A percentile compares a stretch with the other conserved stretches of the same genome.
These are phyloP conservation scores for Gymnocephalus cernua DNA, from an alignment of 2,113 vertebrate genomes.

Conservation along the genomic window DNA sequence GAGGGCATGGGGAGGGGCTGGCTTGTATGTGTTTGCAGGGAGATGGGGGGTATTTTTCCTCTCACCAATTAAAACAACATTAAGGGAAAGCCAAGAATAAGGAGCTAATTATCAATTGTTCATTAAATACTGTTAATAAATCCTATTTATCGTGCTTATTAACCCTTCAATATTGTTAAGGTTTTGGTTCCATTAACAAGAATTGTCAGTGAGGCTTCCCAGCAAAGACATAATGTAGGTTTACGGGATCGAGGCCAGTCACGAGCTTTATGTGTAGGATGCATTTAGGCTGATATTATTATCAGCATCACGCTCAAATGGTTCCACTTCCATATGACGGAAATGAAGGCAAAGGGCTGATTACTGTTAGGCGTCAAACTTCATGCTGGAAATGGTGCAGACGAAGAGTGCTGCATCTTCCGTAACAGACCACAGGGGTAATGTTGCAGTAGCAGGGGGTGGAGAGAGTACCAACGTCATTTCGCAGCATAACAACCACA, in stretches of 20 bases:
- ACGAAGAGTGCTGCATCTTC: conserved; percentile 82
- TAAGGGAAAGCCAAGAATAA: conserved; percentile 56
- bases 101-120: conserved; percentile 38
- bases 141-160: conserved; percentile 22
- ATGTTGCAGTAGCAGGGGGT: conserved; percentile 81
- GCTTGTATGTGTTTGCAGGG: conserved; percentile 64
- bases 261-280: conserved; percentile 78
- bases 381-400: conserved; percentile 83
- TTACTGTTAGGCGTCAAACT: conserved; percentile 82
- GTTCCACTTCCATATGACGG: conserved; percentile 76
- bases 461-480: conserved; percentile 81
- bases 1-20: conserved; percentile 68
- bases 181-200: conserved; percentile 36
- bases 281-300: conserved; percentile 82
- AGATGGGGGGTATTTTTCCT: conserved; percentile 73
- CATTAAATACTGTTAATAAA: conserved; percentile 22
- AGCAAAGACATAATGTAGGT: conserved; percentile 65
- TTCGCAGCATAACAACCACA: conserved; percentile 87
- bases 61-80: conserved; percentile 71
- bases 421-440: conserved; percentile 83
- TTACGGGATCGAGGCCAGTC: conserved; percentile 76
- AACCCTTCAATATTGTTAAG: conserved; percentile 47
- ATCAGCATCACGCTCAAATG: conserved; percentile 75
- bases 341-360: conserved; percentile 77
- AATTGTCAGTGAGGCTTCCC: conserved; percentile 59